Base-by-base conservation (phyloP, 2,797 vertebrate genomes). In the Eulemur mongoz region DNA sequence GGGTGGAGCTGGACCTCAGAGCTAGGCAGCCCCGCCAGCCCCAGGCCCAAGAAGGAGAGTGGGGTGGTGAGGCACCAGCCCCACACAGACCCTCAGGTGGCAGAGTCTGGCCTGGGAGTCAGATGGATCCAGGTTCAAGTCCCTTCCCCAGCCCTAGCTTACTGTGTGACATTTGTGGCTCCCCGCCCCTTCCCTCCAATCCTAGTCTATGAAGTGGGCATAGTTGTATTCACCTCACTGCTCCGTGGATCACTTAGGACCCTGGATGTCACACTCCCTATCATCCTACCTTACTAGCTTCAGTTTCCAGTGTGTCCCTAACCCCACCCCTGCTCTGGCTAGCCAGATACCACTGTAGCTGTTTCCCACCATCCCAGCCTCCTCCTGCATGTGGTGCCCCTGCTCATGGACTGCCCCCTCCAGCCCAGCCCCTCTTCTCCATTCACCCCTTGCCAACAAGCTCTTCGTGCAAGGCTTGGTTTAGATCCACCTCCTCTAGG, bases 381-480 rank as follows among this genome's bases (percentile, higher is more conserved):
- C 32, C 22, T 59, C 20, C 30, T 35, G 5, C 32, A 22, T 3
- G 0, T 0, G 12, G 40, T 7, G 7, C 59, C 38, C 23, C 40
- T 11, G 59, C 12, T 23, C 5, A 1, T 9, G 18, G 52, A 25
- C 38, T 2, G 14, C 10, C 15, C 27, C 20, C 48, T 59, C 59
- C 43, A 20, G 23, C 25, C n/a, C 0, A 7, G 5, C 9, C 20
- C 2, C 61, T 11, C 67, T 35, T 78, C 52, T 48, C 32, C 2
- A 7, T 3, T 23, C 52, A 20, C 59, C 54, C 43, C 17, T 50
- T 30, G 30, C 52, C 22, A 25, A 48, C 18, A 0, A 13, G 57
- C 40, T 63, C 32, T 35, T 38, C 18, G 22, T 25, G 7, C 9
- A 25, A 23, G 38, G 27, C 10, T 12, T 9, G 59, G 9, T 40